A percentile compares a stretch with the other conserved stretches of the same genome.
These are phyloP conservation scores for Panagrolaimus sp. DNA, from an alignment of 1,140 invertebrate species.

Conservation along the genomic window DNA sequence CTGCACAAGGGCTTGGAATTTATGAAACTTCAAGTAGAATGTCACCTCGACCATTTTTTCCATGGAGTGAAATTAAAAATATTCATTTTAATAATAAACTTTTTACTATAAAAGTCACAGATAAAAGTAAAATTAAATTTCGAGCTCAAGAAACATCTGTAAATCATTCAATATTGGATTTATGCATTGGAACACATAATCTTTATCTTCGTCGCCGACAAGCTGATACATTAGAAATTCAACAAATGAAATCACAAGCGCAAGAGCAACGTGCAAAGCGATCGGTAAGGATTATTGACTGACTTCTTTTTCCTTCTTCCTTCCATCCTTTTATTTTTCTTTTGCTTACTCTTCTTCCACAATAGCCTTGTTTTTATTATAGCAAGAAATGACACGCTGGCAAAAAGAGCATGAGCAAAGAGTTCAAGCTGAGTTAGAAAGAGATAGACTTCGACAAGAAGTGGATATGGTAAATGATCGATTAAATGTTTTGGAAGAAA, in stretches of 20 bases:
- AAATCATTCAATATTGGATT: constrained; percentile 63
- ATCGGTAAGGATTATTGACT: constrained; percentile 13
- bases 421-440: constrained; percentile 34
- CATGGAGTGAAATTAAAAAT: constrained; percentile 93
- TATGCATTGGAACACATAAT: constrained; percentile 93
- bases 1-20: constrained; percentile 91
- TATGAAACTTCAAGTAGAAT: constrained; percentile 91
- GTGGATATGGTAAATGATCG: constrained; percentile 37
- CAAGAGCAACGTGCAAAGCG: constrained; percentile 76
- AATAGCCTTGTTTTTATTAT: not conserved
- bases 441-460: constrained; percentile 35
- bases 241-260: constrained; percentile 94
- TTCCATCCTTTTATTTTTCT: too few relatives aligned
- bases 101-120: constrained; percentile 87
- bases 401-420: constrained; percentile 33
- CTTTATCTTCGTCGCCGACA: constrained; percentile 84
- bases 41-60: constrained; percentile 85
- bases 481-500: constrained; percentile 30
- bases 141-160: constrained; percentile 69
- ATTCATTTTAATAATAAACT: constrained; percentile 97
- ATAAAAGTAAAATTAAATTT: constrained; percentile 82
- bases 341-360: too few relatives aligned
- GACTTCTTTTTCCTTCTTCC: not conserved
- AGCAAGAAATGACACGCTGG: not conserved
- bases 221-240: constrained; percentile 87